Evolutionary conservation across 37 sponge, comb jelly and placozoan species (phyloP).

Genomic region (Eunapius fragilis): DNA sequence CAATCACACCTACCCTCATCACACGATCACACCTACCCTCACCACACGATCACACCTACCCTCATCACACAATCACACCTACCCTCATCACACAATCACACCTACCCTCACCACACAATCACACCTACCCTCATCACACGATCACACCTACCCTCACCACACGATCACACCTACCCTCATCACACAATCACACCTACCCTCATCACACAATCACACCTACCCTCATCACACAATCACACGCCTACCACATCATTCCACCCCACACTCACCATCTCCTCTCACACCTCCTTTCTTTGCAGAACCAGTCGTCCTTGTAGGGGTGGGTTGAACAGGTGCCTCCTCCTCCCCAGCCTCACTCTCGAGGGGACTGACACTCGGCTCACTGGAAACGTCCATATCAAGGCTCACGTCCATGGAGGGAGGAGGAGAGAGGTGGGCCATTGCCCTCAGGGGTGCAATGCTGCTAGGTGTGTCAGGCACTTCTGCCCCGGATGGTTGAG

Average conservation of each 20-base stretch:
- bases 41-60: too few relatives aligned
- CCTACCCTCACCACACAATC: too few relatives aligned
- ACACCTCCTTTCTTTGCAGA: not conserved
- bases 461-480: not conserved
- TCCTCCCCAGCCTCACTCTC: conserved; percentile 1
- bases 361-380: not conserved
- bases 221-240: not conserved
- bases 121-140: too few relatives aligned
- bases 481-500: not conserved
- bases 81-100: too few relatives aligned
- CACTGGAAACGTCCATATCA: not conserved
- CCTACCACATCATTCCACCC: not conserved
- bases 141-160: too few relatives aligned
- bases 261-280: conserved; percentile 5
- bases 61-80: too few relatives aligned
- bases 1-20: too few relatives aligned
- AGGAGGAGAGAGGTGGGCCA: not conserved
- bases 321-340: not conserved
- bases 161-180: too few relatives aligned
- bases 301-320: not conserved
- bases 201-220: not conserved
- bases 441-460: too few relatives aligned
- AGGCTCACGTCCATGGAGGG: not conserved
- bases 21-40: too few relatives aligned
- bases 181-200: not conserved